Base-by-base conservation (phyloP, 2,888 invertebrate species). In the Liodrosophila aerea region DNA sequence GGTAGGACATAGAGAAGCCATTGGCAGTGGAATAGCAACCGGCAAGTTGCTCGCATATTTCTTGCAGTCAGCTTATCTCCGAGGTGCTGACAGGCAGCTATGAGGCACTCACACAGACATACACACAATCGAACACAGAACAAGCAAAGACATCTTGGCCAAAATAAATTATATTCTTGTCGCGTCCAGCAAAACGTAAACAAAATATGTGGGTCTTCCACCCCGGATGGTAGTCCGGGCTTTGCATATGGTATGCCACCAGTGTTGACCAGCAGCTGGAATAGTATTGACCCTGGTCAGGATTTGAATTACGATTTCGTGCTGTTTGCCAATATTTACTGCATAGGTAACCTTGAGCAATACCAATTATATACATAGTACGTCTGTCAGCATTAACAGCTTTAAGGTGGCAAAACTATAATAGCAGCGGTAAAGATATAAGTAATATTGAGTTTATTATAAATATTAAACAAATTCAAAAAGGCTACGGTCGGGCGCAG, bases 31-130 rank as follows among this genome's bases (percentile, higher is more conserved):
- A 12, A 11, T 16, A 37, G 40, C 53, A 65, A 57, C 49, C 56
- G 56, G 56, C 54, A 58, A 45, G 53, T 31, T 59, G 46, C 59
- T 67, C 72, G 62, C 80, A 85, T 80, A 80, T 83, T 80, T 80
- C 76, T 83, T 63, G 56, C 80, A 85, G 78, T 85, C 78, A 83
- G 80, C 80, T 81, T 81, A 81, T 81, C 83, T 77, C 57, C 12
- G 46, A 77, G 77, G 76, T 83, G 81, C 80, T 82, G 81, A 81
- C 83, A 81, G 83, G 46, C 80, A 64, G 80, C 76, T 74, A 77
- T 63, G 71, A 66, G 77, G 66, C 65, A 53, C 40, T 50, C 43
- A 16, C 41, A 44, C 51, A 34, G 40, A 41, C 7, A 43, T 33
- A 22, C 59, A 37, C 45, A 36, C 56, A 40, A 22, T 40, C 57